These are phyloP conservation scores for Eleutherodactylus coqui DNA, from an alignment of 2,797 vertebrate genomes.

Conservation along the genomic window DNA sequence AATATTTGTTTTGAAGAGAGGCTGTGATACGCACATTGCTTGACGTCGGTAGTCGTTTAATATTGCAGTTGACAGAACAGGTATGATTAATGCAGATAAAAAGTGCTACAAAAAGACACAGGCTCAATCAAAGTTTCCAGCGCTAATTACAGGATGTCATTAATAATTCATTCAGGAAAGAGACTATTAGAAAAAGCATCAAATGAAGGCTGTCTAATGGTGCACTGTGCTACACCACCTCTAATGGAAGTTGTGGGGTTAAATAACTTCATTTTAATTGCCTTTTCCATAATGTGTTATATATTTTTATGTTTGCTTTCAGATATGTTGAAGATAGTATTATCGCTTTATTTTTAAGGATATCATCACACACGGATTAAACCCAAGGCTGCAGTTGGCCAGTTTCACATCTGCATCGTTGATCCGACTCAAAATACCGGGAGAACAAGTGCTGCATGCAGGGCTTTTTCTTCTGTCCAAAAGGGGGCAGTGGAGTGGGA, in stretches of 20 bases:
- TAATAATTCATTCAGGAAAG: slow-evolving; percentile 48
- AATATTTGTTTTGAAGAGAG: slow-evolving; percentile 6
- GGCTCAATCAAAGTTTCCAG: slow-evolving; percentile 22
- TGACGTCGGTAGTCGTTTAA: neutral
- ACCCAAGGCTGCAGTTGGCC: neutral
- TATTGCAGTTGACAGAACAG: slow-evolving; percentile 26
- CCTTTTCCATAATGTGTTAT: slow-evolving; percentile 6
- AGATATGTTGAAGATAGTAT: neutral
- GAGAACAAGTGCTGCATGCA: no score
- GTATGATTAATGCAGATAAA: slow-evolving; percentile 22
- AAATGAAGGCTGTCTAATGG: neutral
- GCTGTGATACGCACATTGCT: slow-evolving; percentile 10
- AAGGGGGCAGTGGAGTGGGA: no score
- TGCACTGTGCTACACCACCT: neutral
- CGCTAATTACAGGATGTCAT: slow-evolving; percentile 47
- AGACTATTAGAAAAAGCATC: slow-evolving; percentile 13
- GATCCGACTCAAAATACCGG: no score
- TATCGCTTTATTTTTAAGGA: neutral
- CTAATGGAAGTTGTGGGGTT: neutral
- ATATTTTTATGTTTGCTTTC: neutral
- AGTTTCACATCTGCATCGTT: no score
- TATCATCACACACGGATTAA: neutral
- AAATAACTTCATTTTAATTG: slow-evolving; percentile 22
- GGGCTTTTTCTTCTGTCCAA: no score
- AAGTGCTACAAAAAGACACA: slow-evolving; percentile 31